These are phyloP conservation scores for Arctocebus calabarensis DNA, from an alignment of 2,797 vertebrate genomes.

Conservation along the genomic window DNA sequence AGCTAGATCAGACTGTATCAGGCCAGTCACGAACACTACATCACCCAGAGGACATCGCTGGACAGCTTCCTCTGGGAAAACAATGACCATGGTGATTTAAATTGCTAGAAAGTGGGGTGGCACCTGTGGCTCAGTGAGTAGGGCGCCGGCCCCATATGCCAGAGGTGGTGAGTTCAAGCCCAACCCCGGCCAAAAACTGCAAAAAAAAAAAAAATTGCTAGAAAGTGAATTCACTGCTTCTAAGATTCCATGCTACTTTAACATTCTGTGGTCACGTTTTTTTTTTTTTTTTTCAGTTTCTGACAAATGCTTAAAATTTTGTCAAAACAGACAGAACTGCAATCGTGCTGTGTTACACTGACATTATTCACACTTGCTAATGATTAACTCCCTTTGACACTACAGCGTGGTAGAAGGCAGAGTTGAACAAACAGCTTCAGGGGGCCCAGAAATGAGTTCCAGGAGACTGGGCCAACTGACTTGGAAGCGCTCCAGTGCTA, in stretches of 20 bases:
- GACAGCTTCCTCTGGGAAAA: neutral
- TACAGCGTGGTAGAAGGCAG: constrained; percentile 52
- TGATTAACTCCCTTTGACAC: constrained; percentile 80
- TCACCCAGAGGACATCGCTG: neutral
- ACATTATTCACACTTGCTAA: constrained; percentile 76
- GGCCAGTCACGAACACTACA: neutral
- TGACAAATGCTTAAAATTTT: constrained; percentile 53
- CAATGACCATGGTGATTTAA: neutral
- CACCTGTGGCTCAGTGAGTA: no score
- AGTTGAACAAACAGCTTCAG: constrained; percentile 81
- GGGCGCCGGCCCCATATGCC: no score
- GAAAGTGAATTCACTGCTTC: constrained; percentile 10
- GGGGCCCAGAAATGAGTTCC: constrained; percentile 80
- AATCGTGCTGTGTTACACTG: neutral
- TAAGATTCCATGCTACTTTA: constrained; percentile 31
- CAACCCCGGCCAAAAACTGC: no score
- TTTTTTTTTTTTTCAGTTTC: neutral
- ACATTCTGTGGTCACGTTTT: neutral
- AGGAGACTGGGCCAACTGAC: constrained; percentile 69
- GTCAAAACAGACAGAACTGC: constrained; percentile 46
- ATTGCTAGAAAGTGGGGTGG: constrained; percentile 9
- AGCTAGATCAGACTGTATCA: neutral
- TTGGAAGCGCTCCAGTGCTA: constrained; percentile 79
- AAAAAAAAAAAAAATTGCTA: no score
- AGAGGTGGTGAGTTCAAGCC: no score